Base-by-base conservation (phyloP, 64 coral and sea anemone species). In the Pocillopora verrucosa region DNA sequence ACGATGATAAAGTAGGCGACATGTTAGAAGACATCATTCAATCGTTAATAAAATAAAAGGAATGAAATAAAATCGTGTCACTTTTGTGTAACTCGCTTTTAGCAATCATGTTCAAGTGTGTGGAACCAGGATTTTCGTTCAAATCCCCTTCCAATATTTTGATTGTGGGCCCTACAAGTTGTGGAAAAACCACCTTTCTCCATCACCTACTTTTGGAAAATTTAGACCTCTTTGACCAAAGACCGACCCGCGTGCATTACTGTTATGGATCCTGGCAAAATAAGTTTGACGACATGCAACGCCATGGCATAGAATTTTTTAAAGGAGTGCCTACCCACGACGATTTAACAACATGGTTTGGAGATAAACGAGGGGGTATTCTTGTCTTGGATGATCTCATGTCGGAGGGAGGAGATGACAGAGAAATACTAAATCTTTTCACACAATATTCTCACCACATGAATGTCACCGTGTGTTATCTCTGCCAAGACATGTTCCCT, bases 391-490 rank as follows among this genome's bases (percentile, higher is more conserved):
- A 86, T 36, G 92, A 94, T 74, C 34, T 89, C 10, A 94, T 86
- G 80, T 63, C 60, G 0, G 61, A 83, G 77, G 84, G 73, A 6
- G 24, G 16, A 10, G 75, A 74, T 16, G 88, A 94, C 60, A 75
- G 90, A 79, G 37, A 16, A 0, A 78, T 90, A 0, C 41, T 88
- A 61, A 88, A 94, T 45, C 26, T 87, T 11, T 90, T 94, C 13
- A 94, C 88, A 13, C 84, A 89, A 35, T 30, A 58, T 80, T 93
- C 92, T 2, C 87, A 93, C 38, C 92, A 93, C 36, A 57, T 70
- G 5, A 89, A 89, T 2, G 72, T 93, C 20, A 89, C 69, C 0
- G 78, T 83, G n/a, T 64, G 77, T 13, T 77, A 77, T 34, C 16
- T 93, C 13, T 12, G 36, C 0, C 92, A 93, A 77, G 77, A 89